These are phyloP conservation scores for Bungarus multicinctus DNA, from an alignment of 2,113 vertebrate genomes.

Conservation along the genomic window DNA sequence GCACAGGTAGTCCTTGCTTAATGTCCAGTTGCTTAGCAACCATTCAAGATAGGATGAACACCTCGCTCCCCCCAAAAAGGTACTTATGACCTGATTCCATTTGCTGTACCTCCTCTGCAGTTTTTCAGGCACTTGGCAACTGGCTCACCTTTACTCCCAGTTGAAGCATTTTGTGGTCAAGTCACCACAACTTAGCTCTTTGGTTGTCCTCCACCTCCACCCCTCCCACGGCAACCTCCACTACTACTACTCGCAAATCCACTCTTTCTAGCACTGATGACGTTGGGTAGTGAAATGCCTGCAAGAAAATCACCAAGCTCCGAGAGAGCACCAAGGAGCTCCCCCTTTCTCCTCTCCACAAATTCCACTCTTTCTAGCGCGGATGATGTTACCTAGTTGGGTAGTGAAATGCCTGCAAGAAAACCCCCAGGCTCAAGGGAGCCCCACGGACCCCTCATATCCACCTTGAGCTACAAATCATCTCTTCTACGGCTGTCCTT, in stretches of 20 bases:
- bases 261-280: no score
- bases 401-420: not conserved
- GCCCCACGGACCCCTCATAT: not conserved
- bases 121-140: not conserved
- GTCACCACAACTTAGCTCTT: not conserved
- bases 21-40: not conserved
- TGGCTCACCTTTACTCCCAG: not conserved
- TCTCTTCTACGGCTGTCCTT: not conserved
- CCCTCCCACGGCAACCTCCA: not conserved
- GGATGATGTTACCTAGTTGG: not conserved
- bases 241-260: not conserved
- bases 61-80: not conserved
- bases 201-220: no score
- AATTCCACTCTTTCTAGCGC: no score
- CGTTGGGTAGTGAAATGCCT: no score
- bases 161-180: not conserved
- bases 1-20: not conserved
- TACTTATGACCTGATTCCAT: not conserved
- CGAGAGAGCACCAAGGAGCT: no score
- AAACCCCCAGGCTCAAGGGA: not conserved
- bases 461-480: not conserved
- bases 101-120: not conserved
- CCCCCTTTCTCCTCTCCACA: no score
- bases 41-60: not conserved
- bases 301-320: no score